Evolutionary conservation across 1,140 invertebrate species (phyloP), one percentile per base, ranked within the genome.

Genomic region (Euglossa dilemma): DNA sequence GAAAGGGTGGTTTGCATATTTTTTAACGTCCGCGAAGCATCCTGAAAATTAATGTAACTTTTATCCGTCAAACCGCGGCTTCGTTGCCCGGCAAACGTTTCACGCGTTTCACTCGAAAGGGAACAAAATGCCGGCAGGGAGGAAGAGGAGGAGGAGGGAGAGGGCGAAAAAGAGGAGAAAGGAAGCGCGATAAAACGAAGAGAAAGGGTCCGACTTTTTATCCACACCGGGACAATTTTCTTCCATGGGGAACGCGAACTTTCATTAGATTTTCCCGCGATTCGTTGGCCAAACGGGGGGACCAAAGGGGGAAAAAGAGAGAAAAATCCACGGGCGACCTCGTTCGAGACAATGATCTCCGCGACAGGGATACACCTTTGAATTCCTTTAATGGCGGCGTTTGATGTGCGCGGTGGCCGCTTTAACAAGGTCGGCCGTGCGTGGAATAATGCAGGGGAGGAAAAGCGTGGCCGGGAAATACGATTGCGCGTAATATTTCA

Each of bases 1-100:
- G 92, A 92, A 93, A 91, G 90, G 87, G 88, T 87, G 90, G 89
- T 92, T 93, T 93, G 92, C 92, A 93, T 93, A 93, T 93, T 93
- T 93, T 93, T 93, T 91, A 93, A 93, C 89, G 91, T 90, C 88
- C 87, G 80, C 80, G 83, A 83, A 91, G 90, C 90, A 87, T 85
- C 90, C 89, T 90, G 86, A 91, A 91, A 93, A 93, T 91, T 92
- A 91, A 91, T 91, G 90, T 91, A 89, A 90, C 89, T 91, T 92
- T 92, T 90, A 90, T 86, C 91, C 86, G 81, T 87, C 88, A 86
- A 89, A 91, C 86, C 85, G 81, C 77, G 74, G 84, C 61, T 76
- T 76, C 86, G 72, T 86, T 70, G 69, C 75, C 67, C 70, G 69
- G 80, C 67, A 84, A 88, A 84, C 78, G 80, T 78, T 83, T 76